Evolutionary conservation across 92 coral and sea anemone species (phyloP).

Genomic region (Zoanthus sansibaricus): DNA sequence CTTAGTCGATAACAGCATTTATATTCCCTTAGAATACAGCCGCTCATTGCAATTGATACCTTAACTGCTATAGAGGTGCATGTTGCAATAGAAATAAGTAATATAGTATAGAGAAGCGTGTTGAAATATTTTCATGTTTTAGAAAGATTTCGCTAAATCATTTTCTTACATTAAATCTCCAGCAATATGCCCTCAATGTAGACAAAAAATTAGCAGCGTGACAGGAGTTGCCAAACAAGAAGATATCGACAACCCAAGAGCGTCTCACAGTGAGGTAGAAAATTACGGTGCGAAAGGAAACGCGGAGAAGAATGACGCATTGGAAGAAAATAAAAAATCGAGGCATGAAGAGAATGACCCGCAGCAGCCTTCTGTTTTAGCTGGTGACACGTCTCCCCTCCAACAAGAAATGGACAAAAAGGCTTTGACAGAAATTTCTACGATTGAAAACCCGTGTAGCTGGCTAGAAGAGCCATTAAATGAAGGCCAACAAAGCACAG

Average conservation of each 20-base stretch:
- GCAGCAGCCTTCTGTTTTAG: slow-evolving; percentile 3
- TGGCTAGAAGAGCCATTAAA: slow-evolving; percentile 2
- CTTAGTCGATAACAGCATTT: no score
- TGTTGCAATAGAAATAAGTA: no score
- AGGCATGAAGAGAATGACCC: slow-evolving; percentile 28
- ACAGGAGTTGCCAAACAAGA: slow-evolving; percentile 32
- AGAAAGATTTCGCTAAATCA: no score
- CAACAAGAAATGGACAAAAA: neutral
- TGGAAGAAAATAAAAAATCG: neutral
- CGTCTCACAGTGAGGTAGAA: neutral
- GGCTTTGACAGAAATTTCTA: slow-evolving; percentile 4
- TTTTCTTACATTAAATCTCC: neutral
- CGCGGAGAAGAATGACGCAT: neutral
- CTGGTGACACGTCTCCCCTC: slow-evolving; percentile 2
- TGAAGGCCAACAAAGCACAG: neutral
- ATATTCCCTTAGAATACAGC: no score
- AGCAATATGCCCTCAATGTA: slow-evolving; percentile 20
- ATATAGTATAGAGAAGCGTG: no score
- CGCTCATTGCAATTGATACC: no score
- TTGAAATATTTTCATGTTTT: no score
- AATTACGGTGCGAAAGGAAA: neutral
- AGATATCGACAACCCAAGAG: slow-evolving; percentile 16
- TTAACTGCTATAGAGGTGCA: no score
- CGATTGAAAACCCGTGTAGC: neutral
- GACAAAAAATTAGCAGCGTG: slow-evolving; percentile 25